A percentile compares a stretch with the other conserved stretches of the same genome.
Conservation (phyloP, 2,888 invertebrate species). For the Periphyllus acericola region DNA sequence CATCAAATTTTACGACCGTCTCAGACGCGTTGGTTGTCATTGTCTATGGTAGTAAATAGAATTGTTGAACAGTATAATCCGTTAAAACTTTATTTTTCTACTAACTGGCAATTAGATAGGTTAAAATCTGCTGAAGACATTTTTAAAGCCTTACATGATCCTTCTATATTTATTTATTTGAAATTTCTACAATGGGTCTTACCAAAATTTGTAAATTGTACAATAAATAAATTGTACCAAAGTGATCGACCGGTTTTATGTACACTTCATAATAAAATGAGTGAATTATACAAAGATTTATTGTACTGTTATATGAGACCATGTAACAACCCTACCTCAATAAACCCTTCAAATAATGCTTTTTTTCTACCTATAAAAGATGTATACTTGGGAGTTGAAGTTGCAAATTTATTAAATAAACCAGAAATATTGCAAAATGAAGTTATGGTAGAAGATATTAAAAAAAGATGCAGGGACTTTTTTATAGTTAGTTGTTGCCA, state of each 20-base stretch:
- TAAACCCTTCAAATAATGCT: no score
- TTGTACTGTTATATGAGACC: not conserved
- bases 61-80: slow-evolving; percentile 43
- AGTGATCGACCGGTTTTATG: no score
- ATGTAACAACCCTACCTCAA: not conserved
- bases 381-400: no score
- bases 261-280: no score
- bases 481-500: slow-evolving; percentile 5
- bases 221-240: no score
- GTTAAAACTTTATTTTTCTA: not conserved
- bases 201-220: no score
- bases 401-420: slow-evolving; percentile 5
- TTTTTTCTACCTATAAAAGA: no score
- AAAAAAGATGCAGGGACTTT: slow-evolving; percentile 1
- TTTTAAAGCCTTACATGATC: not conserved
- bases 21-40: no score
- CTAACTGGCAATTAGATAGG: no score
- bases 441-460: slow-evolving; percentile 16
- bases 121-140: no score
- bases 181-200: not conserved
- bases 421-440: slow-evolving; percentile 5
- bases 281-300: no score
- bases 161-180: not conserved
- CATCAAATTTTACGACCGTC: slow-evolving; percentile 46
- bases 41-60: not conserved